phyloP scores from a whole-genome alignment of 2,797 vertebrate species.

The Microctenopoma lineatum region DNA sequence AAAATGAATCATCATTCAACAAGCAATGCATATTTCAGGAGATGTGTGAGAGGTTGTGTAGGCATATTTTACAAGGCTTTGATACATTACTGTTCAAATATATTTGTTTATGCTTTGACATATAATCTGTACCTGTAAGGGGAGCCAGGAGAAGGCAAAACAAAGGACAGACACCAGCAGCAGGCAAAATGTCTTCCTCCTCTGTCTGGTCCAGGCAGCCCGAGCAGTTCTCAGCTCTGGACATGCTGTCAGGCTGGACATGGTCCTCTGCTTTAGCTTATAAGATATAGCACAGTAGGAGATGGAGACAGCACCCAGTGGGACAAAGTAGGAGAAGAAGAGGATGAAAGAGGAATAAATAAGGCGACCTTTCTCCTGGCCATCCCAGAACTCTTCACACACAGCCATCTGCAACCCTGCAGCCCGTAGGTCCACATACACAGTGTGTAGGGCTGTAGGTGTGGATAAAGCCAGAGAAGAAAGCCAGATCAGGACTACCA shows the following conservation, averaged over 20 bases:
- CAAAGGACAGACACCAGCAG: slow-evolving; percentile 87
- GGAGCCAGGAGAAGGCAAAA: slow-evolving; percentile 91
- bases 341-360: slow-evolving; percentile 89
- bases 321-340: slow-evolving; percentile 89
- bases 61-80: neutral
- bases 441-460: slow-evolving; percentile 84
- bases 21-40: neutral
- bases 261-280: slow-evolving; percentile 81
- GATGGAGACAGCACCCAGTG: slow-evolving; percentile 83
- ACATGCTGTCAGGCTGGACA: slow-evolving; percentile 73
- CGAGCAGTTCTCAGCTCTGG: slow-evolving; percentile 71
- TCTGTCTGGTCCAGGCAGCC: slow-evolving; percentile 84
- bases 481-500: slow-evolving; percentile 86
- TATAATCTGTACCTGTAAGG: slow-evolving; percentile 82
- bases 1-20: neutral
- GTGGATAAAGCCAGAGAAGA: slow-evolving; percentile 82
- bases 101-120: too few relatives aligned
- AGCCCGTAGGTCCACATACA: slow-evolving; percentile 86
- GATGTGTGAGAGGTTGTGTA: neutral
- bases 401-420: slow-evolving; percentile 87
- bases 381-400: slow-evolving; percentile 91
- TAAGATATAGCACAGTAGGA: slow-evolving; percentile 90
- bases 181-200: slow-evolving; percentile 87
- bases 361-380: slow-evolving; percentile 80
- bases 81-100: neutral